These are phyloP conservation scores for Julus scandinavius DNA, from an alignment of 2,888 invertebrate genomes.

Conservation along the genomic window DNA sequence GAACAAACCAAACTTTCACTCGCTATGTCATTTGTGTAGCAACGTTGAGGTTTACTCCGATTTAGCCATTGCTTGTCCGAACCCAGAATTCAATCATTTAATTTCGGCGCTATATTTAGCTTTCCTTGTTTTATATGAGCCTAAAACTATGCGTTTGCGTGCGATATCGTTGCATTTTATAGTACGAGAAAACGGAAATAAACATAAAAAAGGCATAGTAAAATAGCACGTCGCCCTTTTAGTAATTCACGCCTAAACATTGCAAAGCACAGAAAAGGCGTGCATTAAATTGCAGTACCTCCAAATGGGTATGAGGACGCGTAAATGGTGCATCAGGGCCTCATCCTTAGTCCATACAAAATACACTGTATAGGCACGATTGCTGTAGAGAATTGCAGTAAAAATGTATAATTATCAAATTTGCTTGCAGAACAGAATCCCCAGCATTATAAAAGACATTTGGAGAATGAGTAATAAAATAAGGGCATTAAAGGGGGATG, in stretches of 20 bases:
- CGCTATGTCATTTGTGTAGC: not conserved
- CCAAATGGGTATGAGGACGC: not conserved
- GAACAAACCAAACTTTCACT: not conserved
- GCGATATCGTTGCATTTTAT: not conserved
- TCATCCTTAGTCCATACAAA: not conserved
- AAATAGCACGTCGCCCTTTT: not conserved
- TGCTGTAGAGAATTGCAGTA: constrained; percentile 9
- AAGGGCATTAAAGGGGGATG: not conserved
- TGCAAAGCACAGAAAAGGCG: not conserved
- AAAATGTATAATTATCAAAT: constrained; percentile 44
- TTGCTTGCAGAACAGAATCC: constrained; percentile 9
- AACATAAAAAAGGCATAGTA: constrained; percentile 9
- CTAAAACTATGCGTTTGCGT: not conserved
- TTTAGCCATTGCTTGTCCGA: not conserved
- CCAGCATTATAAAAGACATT: constrained; percentile 10
- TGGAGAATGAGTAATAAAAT: not conserved
- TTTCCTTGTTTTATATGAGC: not conserved
- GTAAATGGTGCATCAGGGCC: not conserved
- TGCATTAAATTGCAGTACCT: constrained; percentile 14
- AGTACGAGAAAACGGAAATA: constrained; percentile 12
- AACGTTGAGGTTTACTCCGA: not conserved
- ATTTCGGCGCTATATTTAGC: not conserved
- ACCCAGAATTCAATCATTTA: constrained; percentile 3
- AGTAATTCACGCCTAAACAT: constrained; percentile 35
- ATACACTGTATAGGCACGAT: not conserved